These are phyloP conservation scores for Turritopsis dohrnii DNA, from an alignment of 30 jellyfish, hydroid and myxozoan genomes.

Conservation along the genomic window DNA sequence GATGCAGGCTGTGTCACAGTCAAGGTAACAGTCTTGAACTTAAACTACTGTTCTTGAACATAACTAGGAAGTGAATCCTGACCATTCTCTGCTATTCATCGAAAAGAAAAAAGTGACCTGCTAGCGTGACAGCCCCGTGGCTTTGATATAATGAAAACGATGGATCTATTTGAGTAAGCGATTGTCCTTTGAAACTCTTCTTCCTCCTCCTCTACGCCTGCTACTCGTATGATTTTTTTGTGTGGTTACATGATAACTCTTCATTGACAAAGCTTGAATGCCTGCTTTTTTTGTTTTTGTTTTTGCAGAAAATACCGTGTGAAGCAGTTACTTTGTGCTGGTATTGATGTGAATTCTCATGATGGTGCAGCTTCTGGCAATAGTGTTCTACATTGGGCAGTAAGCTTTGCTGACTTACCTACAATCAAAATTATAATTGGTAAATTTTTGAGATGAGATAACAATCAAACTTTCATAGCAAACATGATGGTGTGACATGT, in stretches of 20 bases:
- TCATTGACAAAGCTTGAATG: neutral
- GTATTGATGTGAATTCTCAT: constrained; percentile 72
- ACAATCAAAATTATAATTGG: constrained; percentile 69
- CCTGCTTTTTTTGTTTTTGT: neutral
- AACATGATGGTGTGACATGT: no score
- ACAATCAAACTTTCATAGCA: neutral
- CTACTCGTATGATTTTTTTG: neutral
- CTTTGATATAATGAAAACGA: no score
- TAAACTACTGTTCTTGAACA: no score
- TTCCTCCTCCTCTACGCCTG: no score
- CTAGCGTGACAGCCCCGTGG: no score
- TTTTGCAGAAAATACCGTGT: constrained; percentile 63
- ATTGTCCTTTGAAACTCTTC: no score
- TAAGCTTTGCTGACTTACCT: constrained; percentile 62
- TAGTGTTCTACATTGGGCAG: constrained; percentile 95
- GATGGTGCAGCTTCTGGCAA: constrained; percentile 93
- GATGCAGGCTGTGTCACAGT: constrained; percentile 95
- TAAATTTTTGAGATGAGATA: neutral
- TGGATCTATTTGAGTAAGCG: no score
- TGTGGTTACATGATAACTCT: neutral
- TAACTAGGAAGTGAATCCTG: no score
- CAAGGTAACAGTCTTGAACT: constrained; percentile 74
- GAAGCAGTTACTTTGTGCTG: constrained; percentile 76
- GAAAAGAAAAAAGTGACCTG: no score
- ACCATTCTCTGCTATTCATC: no score